Base-by-base conservation (phyloP, 2,888 invertebrate species). In the Timema cristinae region DNA sequence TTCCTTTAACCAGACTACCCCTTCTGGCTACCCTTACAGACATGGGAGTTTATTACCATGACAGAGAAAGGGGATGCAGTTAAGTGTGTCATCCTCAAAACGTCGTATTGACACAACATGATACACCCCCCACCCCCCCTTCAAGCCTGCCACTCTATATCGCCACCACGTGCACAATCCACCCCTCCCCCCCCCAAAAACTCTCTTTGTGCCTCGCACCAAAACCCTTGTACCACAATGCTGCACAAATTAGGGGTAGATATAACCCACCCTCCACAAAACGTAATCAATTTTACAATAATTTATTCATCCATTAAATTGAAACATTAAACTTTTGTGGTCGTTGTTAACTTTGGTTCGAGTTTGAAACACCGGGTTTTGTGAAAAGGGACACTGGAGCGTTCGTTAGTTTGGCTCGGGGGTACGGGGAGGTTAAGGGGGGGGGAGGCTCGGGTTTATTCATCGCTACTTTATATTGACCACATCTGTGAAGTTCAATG, bases 281-380 rank as follows among this genome's bases (percentile, higher is more conserved):
- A 63, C 63, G 32, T 63, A 63, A 63, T 63, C 63, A 63, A 48
- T 63, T 63, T 63, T 32, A 63, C 63, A 63, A 63, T 63, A 63
- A 63, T 63, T 63, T 63, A 63, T 63, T 63, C 63, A 63, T 63
- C 63, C 63, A 48, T 9, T 13, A 48, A 63, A 63, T 63, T 63
- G 63, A 47, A 63, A 48, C 47, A 11, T 13, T 32, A 32, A 63
- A 63, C 63, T 63, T 63, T 63, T 63, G n/a, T 32, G 32, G 32
- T 32, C 32, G 32, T 32, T 32, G 32, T 32, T 32, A 32, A 32
- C 32, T 32, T 32, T 32, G 32, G 32, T 32, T 32, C 32, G 32
- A 32, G 32, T 32, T 32, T 32, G 32, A 32, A 32, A 32, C 32
- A 32, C 32, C 32, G 32, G 32, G 32, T 32, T 32, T 32, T 32